Conservation (phyloP, 1,140 invertebrate genomes). For the Sitodiplosis mosellana region DNA sequence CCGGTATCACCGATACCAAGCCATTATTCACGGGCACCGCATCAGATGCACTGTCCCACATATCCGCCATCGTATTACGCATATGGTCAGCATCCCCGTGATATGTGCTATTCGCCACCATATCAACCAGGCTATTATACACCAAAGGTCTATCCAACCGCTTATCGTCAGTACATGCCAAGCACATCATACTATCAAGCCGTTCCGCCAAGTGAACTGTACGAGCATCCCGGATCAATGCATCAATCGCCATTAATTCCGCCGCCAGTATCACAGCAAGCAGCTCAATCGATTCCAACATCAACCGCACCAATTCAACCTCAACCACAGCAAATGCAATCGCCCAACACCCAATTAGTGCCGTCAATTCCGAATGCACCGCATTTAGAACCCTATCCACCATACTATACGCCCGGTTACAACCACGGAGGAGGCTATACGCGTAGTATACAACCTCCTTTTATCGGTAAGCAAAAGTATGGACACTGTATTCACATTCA, state of each 20-base stretch:
- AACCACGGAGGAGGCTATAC: constrained; percentile 37
- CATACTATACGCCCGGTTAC: constrained; percentile 43
- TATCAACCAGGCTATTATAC: constrained; percentile 26
- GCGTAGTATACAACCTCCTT: constrained; percentile 49
- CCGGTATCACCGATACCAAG: constrained; percentile 21
- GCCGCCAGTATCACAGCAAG: constrained; percentile 5
- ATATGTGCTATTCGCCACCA: constrained; percentile 38
- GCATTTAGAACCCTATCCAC: constrained; percentile 30
- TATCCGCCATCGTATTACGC: constrained; percentile 27
- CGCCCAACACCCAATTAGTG: constrained; percentile 6
- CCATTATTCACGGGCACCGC: constrained; percentile 19
- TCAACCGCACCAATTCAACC: constrained; percentile 12
- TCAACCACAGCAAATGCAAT: constrained; percentile 3
- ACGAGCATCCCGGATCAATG: constrained; percentile 18
- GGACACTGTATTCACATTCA: constrained; percentile 4
- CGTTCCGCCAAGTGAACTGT: constrained; percentile 15
- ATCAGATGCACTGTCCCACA: constrained; percentile 25
- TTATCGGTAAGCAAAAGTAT: constrained; percentile 38
- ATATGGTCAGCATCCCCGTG: constrained; percentile 24
- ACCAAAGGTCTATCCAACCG: constrained; percentile 20
- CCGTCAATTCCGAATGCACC: constrained; percentile 1
- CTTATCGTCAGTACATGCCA: constrained; percentile 21
- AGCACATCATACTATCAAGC: constrained; percentile 20
- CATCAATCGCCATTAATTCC: constrained; percentile 8
- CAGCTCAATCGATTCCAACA: constrained; percentile 1